Evolutionary conservation across 2,113 vertebrate species (phyloP).

Genomic region (Phyllopteryx taeniolatus): DNA sequence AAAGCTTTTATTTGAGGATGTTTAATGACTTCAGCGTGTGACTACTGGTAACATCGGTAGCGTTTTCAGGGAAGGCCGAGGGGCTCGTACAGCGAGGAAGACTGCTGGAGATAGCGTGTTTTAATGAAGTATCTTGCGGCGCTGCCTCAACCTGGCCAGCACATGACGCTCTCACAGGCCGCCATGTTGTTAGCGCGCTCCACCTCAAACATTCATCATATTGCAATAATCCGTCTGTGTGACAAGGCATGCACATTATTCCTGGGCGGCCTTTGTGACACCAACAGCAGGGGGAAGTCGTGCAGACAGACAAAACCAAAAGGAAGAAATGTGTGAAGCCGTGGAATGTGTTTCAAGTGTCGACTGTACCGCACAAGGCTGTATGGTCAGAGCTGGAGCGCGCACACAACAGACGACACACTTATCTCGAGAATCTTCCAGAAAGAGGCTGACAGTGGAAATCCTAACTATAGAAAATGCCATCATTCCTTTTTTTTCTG

Average conservation of each 20-base stretch:
- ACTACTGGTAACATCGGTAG: slow-evolving; percentile 70
- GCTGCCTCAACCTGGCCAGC: slow-evolving; percentile 24
- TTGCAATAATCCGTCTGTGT: slow-evolving; percentile 14
- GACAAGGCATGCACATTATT: slow-evolving; percentile 30
- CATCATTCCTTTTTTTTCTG: neutral
- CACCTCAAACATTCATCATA: slow-evolving; percentile 21
- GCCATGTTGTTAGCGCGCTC: neutral
- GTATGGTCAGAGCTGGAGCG: slow-evolving; percentile 55
- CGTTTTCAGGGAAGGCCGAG: slow-evolving; percentile 42
- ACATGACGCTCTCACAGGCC: slow-evolving; percentile 6
- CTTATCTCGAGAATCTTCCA: slow-evolving; percentile 41
- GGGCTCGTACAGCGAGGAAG: slow-evolving; percentile 31
- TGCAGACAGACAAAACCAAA: slow-evolving; percentile 59
- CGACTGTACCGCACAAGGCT: slow-evolving; percentile 58
- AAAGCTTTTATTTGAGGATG: slow-evolving; percentile 67
- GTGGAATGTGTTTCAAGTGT: slow-evolving; percentile 64
- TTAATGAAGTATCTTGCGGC: slow-evolving; percentile 16
- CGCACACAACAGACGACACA: slow-evolving; percentile 32
- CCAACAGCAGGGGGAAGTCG: slow-evolving; percentile 44
- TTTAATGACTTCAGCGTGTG: slow-evolving; percentile 75
- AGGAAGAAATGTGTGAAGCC: slow-evolving; percentile 64
- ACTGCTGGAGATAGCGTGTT: slow-evolving; percentile 11
- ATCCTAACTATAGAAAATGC: slow-evolving; percentile 44
- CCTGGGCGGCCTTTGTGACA: slow-evolving; percentile 42
- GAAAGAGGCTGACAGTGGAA: slow-evolving; percentile 43